Evolutionary conservation across 2,797 vertebrate species (phyloP).

Genomic region (Zalophus californianus): DNA sequence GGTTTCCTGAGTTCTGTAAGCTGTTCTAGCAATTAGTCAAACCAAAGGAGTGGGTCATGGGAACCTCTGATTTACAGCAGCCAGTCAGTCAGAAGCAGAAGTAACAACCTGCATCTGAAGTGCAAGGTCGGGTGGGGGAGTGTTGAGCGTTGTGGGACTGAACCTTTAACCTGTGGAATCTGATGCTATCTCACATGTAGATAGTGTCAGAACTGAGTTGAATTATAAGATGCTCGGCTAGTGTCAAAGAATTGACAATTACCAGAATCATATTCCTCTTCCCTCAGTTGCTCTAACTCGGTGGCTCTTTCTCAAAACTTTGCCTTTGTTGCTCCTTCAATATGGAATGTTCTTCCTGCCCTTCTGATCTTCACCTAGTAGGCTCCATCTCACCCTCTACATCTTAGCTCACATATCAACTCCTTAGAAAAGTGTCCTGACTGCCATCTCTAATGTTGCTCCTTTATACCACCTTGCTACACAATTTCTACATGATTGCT

Average conservation of each 20-base stretch:
- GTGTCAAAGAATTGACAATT: neutral
- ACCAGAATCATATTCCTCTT: neutral
- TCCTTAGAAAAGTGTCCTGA: neutral
- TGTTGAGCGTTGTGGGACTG: neutral
- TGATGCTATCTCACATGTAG: neutral
- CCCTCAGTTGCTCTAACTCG: neutral
- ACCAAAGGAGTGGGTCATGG: neutral
- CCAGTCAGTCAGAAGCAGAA: neutral
- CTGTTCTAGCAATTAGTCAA: neutral
- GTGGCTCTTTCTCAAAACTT: slow-evolving; percentile 1
- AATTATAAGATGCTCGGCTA: neutral
- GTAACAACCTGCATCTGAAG: neutral
- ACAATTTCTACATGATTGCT: neutral
- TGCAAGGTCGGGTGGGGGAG: neutral
- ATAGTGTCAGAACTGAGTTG: neutral
- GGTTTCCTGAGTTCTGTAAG: neutral
- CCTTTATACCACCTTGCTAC: neutral
- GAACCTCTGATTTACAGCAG: neutral
- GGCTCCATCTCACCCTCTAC: neutral
- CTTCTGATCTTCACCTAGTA: neutral
- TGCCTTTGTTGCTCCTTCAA: neutral
- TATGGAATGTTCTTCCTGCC: neutral
- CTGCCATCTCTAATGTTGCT: neutral
- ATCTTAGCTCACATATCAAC: neutral
- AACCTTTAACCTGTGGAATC: neutral